phyloP scores from a whole-genome alignment of 2,113 vertebrate species.

The rabbit (Oryctolagus cuniculus) region mOryCun1.1 NC_091443.1:41413501-41414000 shows the following conservation, averaged over 20 bases:
- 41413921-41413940: background rate
- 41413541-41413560: too few species aligned
- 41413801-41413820: background rate
- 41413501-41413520: too few species aligned
- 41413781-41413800: background rate
- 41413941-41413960: background rate
- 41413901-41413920: background rate
- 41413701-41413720: background rate
- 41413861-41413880: background rate
- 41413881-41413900: background rate
- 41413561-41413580: too few species aligned
- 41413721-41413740: background rate
- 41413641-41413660: background rate
- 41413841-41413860: background rate
- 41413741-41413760: background rate
- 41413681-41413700: background rate
- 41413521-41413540: too few species aligned
- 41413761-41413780: background rate
- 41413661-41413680: background rate
- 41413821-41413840: slow-evolving; percentile 1
- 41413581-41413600: background rate
- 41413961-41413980: background rate
- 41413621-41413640: background rate
- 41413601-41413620: slow-evolving; percentile 27
- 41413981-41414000: slow-evolving; percentile 20